Base-by-base conservation (phyloP, 2,113 vertebrate genomes). In the Pterocles burchelli region DNA sequence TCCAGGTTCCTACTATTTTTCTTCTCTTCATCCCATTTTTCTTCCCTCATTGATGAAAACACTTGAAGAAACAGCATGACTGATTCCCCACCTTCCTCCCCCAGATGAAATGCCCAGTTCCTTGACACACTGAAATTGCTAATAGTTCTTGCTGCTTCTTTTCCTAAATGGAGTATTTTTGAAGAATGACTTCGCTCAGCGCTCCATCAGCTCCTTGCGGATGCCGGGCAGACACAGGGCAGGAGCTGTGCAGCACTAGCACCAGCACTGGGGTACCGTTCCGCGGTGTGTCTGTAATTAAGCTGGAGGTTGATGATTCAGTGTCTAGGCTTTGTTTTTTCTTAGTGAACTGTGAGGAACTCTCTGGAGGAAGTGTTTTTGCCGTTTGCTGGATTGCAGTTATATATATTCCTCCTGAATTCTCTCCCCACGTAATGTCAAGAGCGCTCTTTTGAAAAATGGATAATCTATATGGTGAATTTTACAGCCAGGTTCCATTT, bases 381-480 rank as follows among this genome's bases (percentile, higher is more conserved):
- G 68, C 89, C 77, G 75, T 68, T 95, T 91, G 91, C 88, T 92
- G 52, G 6, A 86, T 82, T 89, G 93, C 81, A 74, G 90, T 86
- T 94, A 58, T 66, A 91, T 72, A 77, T 93, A 92, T 92, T 94
- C 71, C 63, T 70, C 61, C 73, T 26, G 85, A 91, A 74, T 91
- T 88, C 78, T 93, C 75, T 93, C 91, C 54, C 84, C 75, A 58
- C 68, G 17, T 79, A 76, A 84, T 34, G 51, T 85, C 93, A 90
- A 36, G 84, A 91, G 75, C 29, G 20, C 55, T 91, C 84, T 68
- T 84, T 75, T 96, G 94, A 96, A 91, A 95, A 97, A 97, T 93
- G 95, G 81, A 86, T 92, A 96, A 97, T 96, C 96, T 91, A 92
- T 90, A 94, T 0, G 0, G 58, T 36, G 91, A 91, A 86, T 96